A percentile compares a stretch with the other conserved stretches of the same genome.
These are phyloP conservation scores for Leontocebus nigricollis DNA, from an alignment of 2,797 vertebrate genomes.

Conservation along the genomic window DNA sequence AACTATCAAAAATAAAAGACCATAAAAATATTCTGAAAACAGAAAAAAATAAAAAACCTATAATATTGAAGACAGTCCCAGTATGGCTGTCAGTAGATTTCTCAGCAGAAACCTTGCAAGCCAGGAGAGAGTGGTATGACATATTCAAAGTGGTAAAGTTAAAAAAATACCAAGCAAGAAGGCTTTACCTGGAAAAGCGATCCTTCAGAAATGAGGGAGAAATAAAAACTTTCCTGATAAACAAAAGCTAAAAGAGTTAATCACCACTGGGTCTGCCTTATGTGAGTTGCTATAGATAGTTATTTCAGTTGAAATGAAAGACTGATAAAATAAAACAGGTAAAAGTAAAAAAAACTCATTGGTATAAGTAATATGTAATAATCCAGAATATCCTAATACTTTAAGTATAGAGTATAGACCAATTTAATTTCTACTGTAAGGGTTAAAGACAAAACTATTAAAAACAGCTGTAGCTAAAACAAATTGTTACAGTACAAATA, in stretches of 20 bases:
- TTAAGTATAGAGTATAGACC: not conserved
- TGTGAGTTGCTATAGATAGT: not conserved
- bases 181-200: not conserved
- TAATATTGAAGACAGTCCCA: not conserved
- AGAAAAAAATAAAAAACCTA: not conserved
- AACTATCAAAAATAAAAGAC: not conserved
- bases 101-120: not conserved
- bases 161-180: not conserved
- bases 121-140: not conserved
- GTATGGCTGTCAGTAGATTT: not conserved
- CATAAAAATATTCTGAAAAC: not conserved
- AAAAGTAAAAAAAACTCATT: not conserved
- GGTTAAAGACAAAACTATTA: not conserved
- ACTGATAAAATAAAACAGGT: not conserved
- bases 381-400: not conserved
- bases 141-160: not conserved
- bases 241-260: not conserved
- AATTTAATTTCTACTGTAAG: not conserved
- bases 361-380: not conserved
- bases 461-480: not conserved
- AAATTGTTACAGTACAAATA: not conserved
- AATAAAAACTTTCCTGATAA: not conserved
- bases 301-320: not conserved
- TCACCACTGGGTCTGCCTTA: not conserved
- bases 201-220: not conserved